A percentile compares a stretch with the other conserved stretches of the same genome.
These are phyloP conservation scores for Lutraria lutraria DNA, from an alignment of 2,888 invertebrate species.

Conservation along the genomic window DNA sequence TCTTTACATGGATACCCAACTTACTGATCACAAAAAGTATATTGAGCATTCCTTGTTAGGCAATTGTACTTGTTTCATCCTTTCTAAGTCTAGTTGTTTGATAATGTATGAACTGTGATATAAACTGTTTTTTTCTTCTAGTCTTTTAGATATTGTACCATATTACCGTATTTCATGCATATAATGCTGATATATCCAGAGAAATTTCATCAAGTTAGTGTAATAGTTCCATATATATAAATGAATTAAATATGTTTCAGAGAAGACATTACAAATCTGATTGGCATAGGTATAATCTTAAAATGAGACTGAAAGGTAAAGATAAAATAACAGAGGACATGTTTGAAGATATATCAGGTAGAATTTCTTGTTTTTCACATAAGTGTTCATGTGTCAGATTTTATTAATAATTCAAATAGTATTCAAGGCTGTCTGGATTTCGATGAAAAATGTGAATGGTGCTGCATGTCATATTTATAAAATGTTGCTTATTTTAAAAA, in stretches of 20 bases:
- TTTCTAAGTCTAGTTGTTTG: background rate
- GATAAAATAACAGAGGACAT: conserved; percentile 89
- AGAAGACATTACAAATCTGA: conserved; percentile 93
- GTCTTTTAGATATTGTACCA: no score
- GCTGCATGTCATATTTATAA: no score
- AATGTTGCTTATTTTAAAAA: no score
- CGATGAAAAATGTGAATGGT: no score
- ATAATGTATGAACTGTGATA: background rate
- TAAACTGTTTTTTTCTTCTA: no score
- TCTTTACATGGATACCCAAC: background rate
- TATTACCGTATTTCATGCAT: no score
- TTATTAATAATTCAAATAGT: background rate
- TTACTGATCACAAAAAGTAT: background rate
- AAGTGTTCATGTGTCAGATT: background rate
- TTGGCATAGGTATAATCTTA: conserved; percentile 94
- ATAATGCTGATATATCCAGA: no score
- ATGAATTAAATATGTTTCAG: conserved; percentile 84
- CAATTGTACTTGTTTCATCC: background rate
- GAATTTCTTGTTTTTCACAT: background rate
- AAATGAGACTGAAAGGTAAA: conserved; percentile 90
- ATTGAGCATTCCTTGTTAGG: background rate
- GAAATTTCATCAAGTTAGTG: no score
- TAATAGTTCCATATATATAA: background rate
- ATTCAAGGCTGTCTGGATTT: no score
- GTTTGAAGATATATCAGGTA: conserved; percentile 87